phyloP scores from a whole-genome alignment of 1,140 invertebrate genomes.

The Cotesia glomerata region DNA sequence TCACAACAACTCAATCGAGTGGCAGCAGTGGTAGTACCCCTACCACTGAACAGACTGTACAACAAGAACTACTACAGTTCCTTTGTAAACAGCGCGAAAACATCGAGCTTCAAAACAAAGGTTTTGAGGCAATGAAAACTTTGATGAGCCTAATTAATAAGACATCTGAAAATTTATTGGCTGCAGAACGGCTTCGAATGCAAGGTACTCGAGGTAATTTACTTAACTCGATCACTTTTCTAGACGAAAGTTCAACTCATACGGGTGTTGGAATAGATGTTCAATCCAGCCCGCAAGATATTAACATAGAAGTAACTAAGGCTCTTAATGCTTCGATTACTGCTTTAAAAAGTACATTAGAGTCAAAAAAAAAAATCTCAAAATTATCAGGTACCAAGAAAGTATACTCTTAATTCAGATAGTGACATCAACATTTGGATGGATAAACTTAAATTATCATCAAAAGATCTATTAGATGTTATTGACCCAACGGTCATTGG shows the following conservation, averaged over 20 bases:
- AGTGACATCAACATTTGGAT: slow-evolving; percentile 24
- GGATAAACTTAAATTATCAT: slow-evolving; percentile 20
- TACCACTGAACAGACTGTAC: not conserved
- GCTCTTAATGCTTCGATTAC: slow-evolving; percentile 15
- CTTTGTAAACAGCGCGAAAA: slow-evolving; percentile 4
- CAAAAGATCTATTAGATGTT: slow-evolving; percentile 26
- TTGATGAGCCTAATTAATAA: slow-evolving; percentile 15
- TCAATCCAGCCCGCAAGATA: slow-evolving; percentile 3
- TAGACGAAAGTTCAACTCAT: not conserved
- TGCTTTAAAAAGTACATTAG: slow-evolving; percentile 16
- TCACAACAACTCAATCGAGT: not conserved
- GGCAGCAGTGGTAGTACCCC: not conserved
- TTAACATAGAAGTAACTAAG: slow-evolving; percentile 27
- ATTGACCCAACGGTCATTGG: not conserved
- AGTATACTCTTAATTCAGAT: slow-evolving; percentile 10
- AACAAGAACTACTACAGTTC: not conserved
- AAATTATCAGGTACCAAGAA: slow-evolving; percentile 21
- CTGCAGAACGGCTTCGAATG: slow-evolving; percentile 4
- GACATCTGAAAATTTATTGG: slow-evolving; percentile 15
- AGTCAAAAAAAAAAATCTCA: slow-evolving; percentile 21
- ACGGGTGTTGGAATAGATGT: not conserved
- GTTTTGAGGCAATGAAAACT: slow-evolving; percentile 13
- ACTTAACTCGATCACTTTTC: not conserved
- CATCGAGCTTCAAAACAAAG: slow-evolving; percentile 19
- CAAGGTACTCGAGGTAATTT: not conserved